A percentile compares a stretch with the other conserved stretches of the same genome.
phyloP scores from a whole-genome alignment of 2,797 vertebrate species.

The Parotocinclus haroldoi region DNA sequence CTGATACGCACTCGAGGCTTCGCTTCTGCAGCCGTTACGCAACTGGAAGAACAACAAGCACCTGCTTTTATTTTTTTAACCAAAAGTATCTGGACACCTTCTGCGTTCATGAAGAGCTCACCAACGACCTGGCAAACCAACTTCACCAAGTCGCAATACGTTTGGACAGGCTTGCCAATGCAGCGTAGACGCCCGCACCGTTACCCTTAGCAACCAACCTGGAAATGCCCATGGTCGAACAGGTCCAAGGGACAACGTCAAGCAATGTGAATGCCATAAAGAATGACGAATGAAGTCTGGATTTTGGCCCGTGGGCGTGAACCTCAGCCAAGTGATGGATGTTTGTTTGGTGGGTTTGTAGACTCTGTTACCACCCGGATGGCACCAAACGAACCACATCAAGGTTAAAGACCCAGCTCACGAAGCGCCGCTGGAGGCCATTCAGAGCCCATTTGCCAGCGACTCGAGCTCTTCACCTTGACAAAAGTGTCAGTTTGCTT shows the following conservation, averaged over 20 bases:
- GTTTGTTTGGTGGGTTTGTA: conserved; percentile 13
- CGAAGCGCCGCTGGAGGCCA: conserved; percentile 26
- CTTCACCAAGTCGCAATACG: too few relatives aligned
- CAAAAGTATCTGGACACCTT: not conserved
- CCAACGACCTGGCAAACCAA: too few relatives aligned
- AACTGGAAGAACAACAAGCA: conserved; percentile 12
- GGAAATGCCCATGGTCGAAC: too few relatives aligned
- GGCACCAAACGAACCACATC: conserved; percentile 40
- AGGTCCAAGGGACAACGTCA: too few relatives aligned
- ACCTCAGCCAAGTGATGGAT: conserved; percentile 18
- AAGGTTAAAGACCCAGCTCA: conserved; percentile 34
- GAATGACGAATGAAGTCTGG: conserved; percentile 12
- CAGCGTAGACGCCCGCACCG: too few relatives aligned
- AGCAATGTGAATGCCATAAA: too few relatives aligned
- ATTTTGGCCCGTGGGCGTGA: conserved; percentile 18
- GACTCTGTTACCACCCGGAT: conserved; percentile 26
- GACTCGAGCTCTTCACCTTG: conserved; percentile 20
- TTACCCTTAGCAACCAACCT: too few relatives aligned
- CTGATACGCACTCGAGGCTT: conserved; percentile 13
- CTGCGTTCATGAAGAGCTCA: too few relatives aligned
- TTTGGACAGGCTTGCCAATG: too few relatives aligned
- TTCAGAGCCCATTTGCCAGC: conserved; percentile 38
- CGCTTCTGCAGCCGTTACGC: conserved; percentile 15
- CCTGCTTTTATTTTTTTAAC: conserved; percentile 16
- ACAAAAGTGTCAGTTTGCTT: conserved; percentile 25